Evolutionary conservation across 2,888 invertebrate species (phyloP).

Genomic region (Epistrophe eligans): DNA sequence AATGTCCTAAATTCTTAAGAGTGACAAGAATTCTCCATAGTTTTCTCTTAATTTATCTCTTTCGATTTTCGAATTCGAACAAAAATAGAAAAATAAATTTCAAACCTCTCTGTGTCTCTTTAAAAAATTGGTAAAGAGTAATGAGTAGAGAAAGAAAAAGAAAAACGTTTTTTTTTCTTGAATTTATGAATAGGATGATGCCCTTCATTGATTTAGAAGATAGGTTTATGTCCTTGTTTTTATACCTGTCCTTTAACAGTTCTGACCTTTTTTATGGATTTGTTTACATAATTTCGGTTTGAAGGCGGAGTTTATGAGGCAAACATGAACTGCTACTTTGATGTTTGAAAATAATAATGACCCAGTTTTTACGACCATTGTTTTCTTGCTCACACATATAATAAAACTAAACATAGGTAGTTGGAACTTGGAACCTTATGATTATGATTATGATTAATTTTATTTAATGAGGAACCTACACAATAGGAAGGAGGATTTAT

Average conservation of each 20-base stretch:
- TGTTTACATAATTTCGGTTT: slow-evolving; percentile 56
- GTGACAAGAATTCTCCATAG: neutral
- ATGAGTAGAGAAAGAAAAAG: neutral
- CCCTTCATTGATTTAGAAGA: slow-evolving; percentile 47
- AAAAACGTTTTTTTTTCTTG: slow-evolving; percentile 31
- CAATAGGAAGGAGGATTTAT: neutral
- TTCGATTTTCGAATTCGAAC: neutral
- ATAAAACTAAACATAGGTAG: neutral
- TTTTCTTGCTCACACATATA: slow-evolving; percentile 8
- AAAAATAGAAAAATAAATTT: neutral
- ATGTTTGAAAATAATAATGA: slow-evolving; percentile 36
- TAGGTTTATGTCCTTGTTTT: slow-evolving; percentile 27
- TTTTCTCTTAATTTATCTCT: neutral
- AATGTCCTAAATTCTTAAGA: slow-evolving; percentile 36
- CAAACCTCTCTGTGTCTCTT: slow-evolving; percentile 24
- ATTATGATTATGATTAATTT: slow-evolving; percentile 18
- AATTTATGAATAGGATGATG: slow-evolving; percentile 49
- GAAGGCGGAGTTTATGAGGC: slow-evolving; percentile 64
- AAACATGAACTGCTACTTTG: slow-evolving; percentile 50
- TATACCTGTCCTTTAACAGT: slow-evolving; percentile 17
- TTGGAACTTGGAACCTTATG: neutral
- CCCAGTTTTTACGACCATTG: slow-evolving; percentile 48
- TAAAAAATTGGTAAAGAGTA: neutral
- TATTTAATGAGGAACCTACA: neutral
- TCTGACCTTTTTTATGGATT: slow-evolving; percentile 62